Evolutionary conservation across 2,797 vertebrate genomes (phyloP), one percentile per base, ranked within the genome.

Genomic region (Clamator glandarius): DNA sequence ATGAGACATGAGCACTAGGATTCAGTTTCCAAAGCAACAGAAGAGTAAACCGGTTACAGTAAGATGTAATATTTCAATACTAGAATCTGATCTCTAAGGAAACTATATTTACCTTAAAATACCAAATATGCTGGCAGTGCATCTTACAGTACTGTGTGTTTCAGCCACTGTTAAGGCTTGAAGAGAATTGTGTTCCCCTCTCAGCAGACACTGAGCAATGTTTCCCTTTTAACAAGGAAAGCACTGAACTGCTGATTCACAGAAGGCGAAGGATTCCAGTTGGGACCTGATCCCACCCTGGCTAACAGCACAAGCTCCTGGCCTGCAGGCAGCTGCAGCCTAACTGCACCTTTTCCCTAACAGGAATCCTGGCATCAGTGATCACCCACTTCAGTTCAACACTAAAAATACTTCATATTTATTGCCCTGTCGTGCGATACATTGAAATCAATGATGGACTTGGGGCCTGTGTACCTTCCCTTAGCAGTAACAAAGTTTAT

Each of bases 81-180:
- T 87, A 85, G 93, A 94, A 81, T 92, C 88, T 74, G 61, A 72
- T 92, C 59, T 62, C 90, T 97, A 95, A 81, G 86, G 97, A 96
- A 74, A 50, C 90, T 91, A 48, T 46, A 44, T 63, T 89, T 92
- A 67, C 86, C 63, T 67, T 84, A 93, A 94, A 95, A 93, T 94
- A 93, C 91, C 92, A 96, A 94, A 89, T 95, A 92, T 92, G 95
- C 96, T 96, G 96, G 97, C 94, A 95, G 95, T 95, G 94, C 93
- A 91, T 96, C 90, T 81, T 95, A 96, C 93, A 96, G 93, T 94
- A 95, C 93, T 91, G 80, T 94, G 82, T 88, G 67, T 96, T 95
- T 84, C 89, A 80, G 95, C 97, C 96, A 82, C 66, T 90, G 61
- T 95, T 97, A 97, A 97, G 96, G 96, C 96, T 96, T 87, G 85